phyloP scores from a whole-genome alignment of 2,888 invertebrate species.

The Lochmaea capreae region DNA sequence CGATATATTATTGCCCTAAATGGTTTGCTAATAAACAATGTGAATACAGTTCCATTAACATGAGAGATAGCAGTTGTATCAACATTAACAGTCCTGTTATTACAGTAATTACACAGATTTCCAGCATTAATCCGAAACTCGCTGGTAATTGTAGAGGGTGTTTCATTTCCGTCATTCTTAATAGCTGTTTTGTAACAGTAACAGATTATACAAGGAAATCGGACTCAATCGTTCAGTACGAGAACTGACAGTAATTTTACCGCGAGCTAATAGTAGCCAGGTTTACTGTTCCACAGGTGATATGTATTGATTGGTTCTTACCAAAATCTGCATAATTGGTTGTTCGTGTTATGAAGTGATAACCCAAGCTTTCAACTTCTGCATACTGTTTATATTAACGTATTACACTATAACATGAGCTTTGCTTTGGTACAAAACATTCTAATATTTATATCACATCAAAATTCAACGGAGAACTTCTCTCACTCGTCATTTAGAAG shows the following conservation, averaged over 20 bases:
- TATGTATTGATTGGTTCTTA: not conserved
- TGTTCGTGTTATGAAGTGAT: not conserved
- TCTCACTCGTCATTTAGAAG: too few relatives aligned
- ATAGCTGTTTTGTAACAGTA: slow-evolving; percentile 1
- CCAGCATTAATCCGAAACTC: slow-evolving; percentile 1
- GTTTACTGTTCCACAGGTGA: slow-evolving; percentile 1
- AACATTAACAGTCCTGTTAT: slow-evolving; percentile 7
- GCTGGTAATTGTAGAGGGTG: not conserved
- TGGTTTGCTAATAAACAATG: not conserved
- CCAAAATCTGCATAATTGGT: not conserved
- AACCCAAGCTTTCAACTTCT: too few relatives aligned
- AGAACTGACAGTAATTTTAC: slow-evolving; percentile 8
- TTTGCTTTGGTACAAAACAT: too few relatives aligned
- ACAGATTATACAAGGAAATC: slow-evolving; percentile 8
- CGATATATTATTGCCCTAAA: not conserved
- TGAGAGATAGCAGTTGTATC: slow-evolving; percentile 13
- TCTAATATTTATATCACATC: too few relatives aligned
- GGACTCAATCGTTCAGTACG: slow-evolving; percentile 2
- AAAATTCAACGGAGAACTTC: too few relatives aligned
- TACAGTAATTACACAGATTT: slow-evolving; percentile 5
- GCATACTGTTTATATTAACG: too few relatives aligned
- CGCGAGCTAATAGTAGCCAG: not conserved
- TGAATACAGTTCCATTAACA: not conserved
- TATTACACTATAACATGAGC: too few relatives aligned
- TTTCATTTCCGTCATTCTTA: slow-evolving; percentile 5